Evolutionary conservation across 2,888 invertebrate genomes (phyloP).

Genomic region (Noctua janthina): DNA sequence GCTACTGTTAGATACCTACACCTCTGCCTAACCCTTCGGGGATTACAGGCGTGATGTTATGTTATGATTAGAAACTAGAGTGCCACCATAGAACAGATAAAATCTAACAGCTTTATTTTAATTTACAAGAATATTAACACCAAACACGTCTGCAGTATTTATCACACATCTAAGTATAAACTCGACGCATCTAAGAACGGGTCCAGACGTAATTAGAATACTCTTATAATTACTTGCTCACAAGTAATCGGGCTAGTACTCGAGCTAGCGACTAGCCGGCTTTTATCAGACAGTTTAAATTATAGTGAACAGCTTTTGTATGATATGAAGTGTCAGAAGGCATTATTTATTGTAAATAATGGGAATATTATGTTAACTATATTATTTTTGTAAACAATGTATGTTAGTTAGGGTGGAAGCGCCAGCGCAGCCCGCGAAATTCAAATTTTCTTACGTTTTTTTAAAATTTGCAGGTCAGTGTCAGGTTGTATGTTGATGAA

Average conservation of each 20-base stretch:
- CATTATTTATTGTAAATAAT: conserved; percentile 11
- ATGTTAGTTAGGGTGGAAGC: too few species aligned
- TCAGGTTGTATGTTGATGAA: too few species aligned
- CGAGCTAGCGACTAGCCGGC: conserved; percentile 19
- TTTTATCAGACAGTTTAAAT: conserved; percentile 48
- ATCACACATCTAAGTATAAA: conserved; percentile 27
- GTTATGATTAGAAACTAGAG: background rate
- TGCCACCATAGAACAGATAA: background rate
- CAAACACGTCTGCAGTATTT: conserved; percentile 25
- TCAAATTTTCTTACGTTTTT: too few species aligned
- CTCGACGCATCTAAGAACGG: conserved; percentile 40
- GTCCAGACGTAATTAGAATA: conserved; percentile 59
- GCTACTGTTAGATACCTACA: too few species aligned
- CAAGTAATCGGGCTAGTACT: conserved; percentile 35
- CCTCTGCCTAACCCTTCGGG: too few species aligned
- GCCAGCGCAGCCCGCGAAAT: too few species aligned
- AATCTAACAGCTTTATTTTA: conserved; percentile 20
- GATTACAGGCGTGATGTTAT: background rate
- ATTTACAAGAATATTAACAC: conserved; percentile 28
- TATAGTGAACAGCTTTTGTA: conserved; percentile 11
- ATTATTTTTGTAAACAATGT: too few species aligned
- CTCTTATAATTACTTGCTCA: conserved; percentile 50
- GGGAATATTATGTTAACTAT: background rate
- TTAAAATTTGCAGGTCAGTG: too few species aligned
- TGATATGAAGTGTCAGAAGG: conserved; percentile 3